phyloP scores from a whole-genome alignment of 2,113 vertebrate species.

The Vulpes vulpes region DNA sequence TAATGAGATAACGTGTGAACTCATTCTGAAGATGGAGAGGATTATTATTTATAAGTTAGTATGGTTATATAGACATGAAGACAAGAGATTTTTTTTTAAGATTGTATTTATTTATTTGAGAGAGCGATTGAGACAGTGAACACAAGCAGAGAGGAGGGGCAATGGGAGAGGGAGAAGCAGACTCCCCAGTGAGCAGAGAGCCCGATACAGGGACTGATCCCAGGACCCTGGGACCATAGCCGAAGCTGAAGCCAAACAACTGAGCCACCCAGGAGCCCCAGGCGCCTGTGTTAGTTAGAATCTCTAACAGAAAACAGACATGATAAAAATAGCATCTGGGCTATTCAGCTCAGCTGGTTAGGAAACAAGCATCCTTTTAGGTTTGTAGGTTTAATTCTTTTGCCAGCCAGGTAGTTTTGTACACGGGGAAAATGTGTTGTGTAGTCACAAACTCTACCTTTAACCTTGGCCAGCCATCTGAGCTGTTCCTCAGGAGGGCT shows the following conservation, averaged over 20 bases:
- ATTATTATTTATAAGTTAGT: background rate
- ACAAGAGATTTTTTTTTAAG: background rate
- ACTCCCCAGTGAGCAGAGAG: too few species aligned
- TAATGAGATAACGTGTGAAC: background rate
- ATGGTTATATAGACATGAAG: background rate
- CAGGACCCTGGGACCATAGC: too few species aligned
- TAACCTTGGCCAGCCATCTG: background rate
- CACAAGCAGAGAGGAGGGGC: too few species aligned
- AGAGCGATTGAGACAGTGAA: too few species aligned
- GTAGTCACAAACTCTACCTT: background rate
- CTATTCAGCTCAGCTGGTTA: background rate
- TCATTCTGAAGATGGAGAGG: constrained; percentile 19
- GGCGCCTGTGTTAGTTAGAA: too few species aligned
- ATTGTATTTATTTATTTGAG: too few species aligned
- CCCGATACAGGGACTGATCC: too few species aligned
- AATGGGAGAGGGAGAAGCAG: too few species aligned
- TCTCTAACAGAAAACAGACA: background rate
- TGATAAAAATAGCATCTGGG: background rate
- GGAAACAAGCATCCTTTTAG: background rate
- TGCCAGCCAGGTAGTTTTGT: background rate
- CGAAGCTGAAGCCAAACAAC: too few species aligned
- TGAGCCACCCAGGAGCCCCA: too few species aligned
- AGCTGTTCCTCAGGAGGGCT: background rate
- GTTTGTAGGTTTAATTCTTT: background rate
- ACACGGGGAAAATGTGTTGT: background rate